Evolutionary conservation across 1,140 invertebrate genomes (phyloP).

Genomic region (Tetramorium alpestre): DNA sequence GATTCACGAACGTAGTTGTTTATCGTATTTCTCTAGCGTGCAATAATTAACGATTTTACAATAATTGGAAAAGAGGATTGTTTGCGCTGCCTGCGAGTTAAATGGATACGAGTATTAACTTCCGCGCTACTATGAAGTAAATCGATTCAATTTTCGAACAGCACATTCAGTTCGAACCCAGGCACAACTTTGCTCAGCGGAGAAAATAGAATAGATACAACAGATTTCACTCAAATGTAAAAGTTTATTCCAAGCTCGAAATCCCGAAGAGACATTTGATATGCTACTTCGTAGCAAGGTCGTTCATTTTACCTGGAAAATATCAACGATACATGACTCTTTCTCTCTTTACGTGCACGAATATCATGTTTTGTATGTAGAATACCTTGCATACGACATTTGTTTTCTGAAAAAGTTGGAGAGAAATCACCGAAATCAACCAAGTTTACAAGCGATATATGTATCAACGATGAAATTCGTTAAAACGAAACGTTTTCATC

Average conservation of each 20-base stretch:
- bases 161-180: neutral
- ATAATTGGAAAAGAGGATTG: constrained; percentile 55
- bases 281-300: constrained; percentile 38
- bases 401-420: constrained; percentile 37
- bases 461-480: constrained; percentile 13
- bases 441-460: neutral
- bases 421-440: constrained; percentile 37
- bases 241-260: constrained; percentile 47
- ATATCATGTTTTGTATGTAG: neutral
- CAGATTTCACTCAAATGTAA: constrained; percentile 32
- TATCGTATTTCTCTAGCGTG: constrained; percentile 43
- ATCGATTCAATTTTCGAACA: constrained; percentile 50
- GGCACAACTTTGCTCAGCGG: constrained; percentile 28
- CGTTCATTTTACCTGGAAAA: constrained; percentile 39
- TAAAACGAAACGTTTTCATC: constrained; percentile 7
- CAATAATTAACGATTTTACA: constrained; percentile 58
- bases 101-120: constrained; percentile 51
- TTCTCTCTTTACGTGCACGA: neutral
- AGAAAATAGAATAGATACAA: constrained; percentile 27
- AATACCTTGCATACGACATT: constrained; percentile 14
- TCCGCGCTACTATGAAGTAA: constrained; percentile 18
- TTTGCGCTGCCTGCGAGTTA: constrained; percentile 36
- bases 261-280: constrained; percentile 51
- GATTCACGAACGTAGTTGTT: constrained; percentile 22
- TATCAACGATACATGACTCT: constrained; percentile 19